A percentile compares a stretch with the other conserved stretches of the same genome.
phyloP scores from a whole-genome alignment of 2,797 vertebrate species.

The Eutrigla gurnardus region DNA sequence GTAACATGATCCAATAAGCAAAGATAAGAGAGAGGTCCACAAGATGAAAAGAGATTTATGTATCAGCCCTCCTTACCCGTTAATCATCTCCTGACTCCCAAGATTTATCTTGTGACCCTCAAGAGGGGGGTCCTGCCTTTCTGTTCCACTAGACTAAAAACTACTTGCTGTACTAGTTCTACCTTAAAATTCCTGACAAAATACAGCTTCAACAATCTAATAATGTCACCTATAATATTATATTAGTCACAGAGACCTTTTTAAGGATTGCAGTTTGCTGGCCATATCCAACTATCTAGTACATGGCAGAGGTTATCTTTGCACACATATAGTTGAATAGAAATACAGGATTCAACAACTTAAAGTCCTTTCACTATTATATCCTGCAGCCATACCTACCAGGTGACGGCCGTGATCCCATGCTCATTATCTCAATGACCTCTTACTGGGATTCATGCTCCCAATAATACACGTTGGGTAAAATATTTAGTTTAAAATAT shows the following conservation, averaged over 20 bases:
- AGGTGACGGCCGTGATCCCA: slow-evolving; percentile 27
- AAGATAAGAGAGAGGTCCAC: not conserved
- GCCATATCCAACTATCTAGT: not conserved
- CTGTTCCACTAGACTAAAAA: not conserved
- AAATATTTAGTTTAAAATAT: slow-evolving; percentile 39
- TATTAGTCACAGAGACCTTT: not conserved
- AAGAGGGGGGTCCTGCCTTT: not conserved
- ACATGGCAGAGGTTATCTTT: not conserved
- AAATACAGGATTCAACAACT: not conserved
- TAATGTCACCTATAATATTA: not conserved
- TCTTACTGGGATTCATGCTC: slow-evolving; percentile 45
- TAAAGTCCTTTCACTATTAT: slow-evolving; percentile 1
- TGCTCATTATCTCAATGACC: slow-evolving; percentile 66
- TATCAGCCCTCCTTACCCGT: not conserved
- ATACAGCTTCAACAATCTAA: not conserved
- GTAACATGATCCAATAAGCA: not conserved
- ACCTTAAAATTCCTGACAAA: not conserved
- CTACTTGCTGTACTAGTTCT: not conserved
- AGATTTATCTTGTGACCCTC: not conserved
- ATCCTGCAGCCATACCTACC: not conserved
- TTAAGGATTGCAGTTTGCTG: not conserved
- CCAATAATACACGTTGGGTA: slow-evolving; percentile 20
- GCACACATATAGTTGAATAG: not conserved
- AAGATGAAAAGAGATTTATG: not conserved
- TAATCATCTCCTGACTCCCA: not conserved